Base-by-base conservation (phyloP, 1,140 invertebrate species). In the Drosophila guanche region DNA sequence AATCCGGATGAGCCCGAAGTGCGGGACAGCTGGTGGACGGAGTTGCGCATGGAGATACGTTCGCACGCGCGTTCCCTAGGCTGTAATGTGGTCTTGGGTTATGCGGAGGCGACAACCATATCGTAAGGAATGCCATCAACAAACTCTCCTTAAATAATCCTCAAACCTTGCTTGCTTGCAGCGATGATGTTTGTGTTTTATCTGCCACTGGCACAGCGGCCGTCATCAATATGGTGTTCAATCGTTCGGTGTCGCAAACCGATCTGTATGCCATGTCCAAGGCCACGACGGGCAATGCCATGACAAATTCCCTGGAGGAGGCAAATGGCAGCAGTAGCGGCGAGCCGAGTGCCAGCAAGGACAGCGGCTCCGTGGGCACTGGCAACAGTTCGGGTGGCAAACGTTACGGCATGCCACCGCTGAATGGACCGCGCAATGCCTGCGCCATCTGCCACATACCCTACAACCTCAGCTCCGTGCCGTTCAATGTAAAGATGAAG, bases 141-240 rank as follows among this genome's bases (percentile, higher is more conserved):
- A 10, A 20, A 20, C 20, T 40, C 1, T 46, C 14, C 0, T 12
- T 29, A 20, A 48, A 12, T 47, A 40, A 27, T 52, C 27, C 40
- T 29, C 1, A 8, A 16, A 47, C 12, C 14, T 41, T 29, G 22
- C 0, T 23, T 43, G 20, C 14, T 91, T 93, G 10, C 88, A 97
- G 97, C 83, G 98, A 99, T 86, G 98, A 99, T 85, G 96, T 99
- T 0, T 98, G 97, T 86, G 95, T 99, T 0, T 90, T 99, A 41
- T 99, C 97, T 71, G 98, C 97, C 0, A 95, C 94, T 25, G 98
- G 98, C 0, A 99, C 98, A 0, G 98, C 98, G 3, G 98, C 97
- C 0, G 94, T 97, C 6, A 95, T 98, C 16, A 94, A 94, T 84
- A 92, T 94, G 77, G 92, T 93, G 7, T 93, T 93, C 14, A 91